These are phyloP conservation scores for Drosophila virilis DNA, from an alignment of 1,140 invertebrate genomes.

Conservation along the genomic window DNA sequence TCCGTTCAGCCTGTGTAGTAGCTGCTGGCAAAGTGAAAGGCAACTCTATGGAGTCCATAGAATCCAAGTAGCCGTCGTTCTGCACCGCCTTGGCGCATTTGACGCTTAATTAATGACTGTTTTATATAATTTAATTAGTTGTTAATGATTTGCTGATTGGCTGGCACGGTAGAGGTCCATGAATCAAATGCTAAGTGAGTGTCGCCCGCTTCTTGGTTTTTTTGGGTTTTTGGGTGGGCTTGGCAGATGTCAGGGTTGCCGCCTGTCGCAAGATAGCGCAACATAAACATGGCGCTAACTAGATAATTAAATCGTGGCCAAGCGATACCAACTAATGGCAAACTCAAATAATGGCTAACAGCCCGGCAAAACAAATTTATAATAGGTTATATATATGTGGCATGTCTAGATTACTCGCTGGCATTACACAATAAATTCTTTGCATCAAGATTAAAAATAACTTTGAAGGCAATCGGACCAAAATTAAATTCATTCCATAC, in stretches of 20 bases:
- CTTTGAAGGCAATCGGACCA: too few species aligned
- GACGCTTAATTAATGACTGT: slow-evolving; percentile 74
- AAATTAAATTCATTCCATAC: too few species aligned
- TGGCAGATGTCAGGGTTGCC: slow-evolving; percentile 78
- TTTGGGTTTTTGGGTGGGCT: slow-evolving; percentile 51
- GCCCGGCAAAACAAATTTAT: not conserved
- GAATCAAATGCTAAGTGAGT: slow-evolving; percentile 72
- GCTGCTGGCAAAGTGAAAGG: slow-evolving; percentile 62
- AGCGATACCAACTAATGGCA: slow-evolving; percentile 32
- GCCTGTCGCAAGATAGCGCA: slow-evolving; percentile 22
- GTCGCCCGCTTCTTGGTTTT: slow-evolving; percentile 18
- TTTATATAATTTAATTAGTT: slow-evolving; percentile 82
- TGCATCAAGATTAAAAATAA: too few species aligned
- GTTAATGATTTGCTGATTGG: slow-evolving; percentile 79
- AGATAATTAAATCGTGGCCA: slow-evolving; percentile 41
- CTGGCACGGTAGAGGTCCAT: slow-evolving; percentile 51
- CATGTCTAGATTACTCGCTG: not conserved
- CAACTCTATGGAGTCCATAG: slow-evolving; percentile 33
- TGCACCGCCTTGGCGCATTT: slow-evolving; percentile 50
- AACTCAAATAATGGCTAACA: slow-evolving; percentile 1
- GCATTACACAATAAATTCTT: too few species aligned
- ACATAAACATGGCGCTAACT: slow-evolving; percentile 41
- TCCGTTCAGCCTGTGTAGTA: slow-evolving; percentile 8
- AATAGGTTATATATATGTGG: not conserved
- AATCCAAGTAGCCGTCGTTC: slow-evolving; percentile 25